These are phyloP conservation scores for Monoplex corrugatus DNA, from an alignment of 2,888 invertebrate genomes.

Conservation along the genomic window DNA sequence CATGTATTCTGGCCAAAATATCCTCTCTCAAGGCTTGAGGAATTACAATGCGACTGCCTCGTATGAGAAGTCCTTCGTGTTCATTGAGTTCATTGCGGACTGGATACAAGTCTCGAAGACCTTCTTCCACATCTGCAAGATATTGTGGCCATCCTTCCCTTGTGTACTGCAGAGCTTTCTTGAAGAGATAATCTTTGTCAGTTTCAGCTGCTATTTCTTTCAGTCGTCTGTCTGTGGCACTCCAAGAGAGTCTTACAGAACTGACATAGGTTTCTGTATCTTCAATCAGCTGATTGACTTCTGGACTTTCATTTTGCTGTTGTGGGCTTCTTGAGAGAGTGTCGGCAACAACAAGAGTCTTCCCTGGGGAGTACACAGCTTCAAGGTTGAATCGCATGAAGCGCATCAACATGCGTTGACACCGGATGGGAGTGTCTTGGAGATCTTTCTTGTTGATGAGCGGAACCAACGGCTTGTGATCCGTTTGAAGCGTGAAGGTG, in stretches of 20 bases:
- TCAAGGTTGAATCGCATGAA: constrained; percentile 15
- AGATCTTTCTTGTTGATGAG: constrained; percentile 26
- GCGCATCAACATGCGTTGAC: constrained; percentile 38
- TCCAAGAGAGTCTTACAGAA: neutral
- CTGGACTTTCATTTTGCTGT: neutral
- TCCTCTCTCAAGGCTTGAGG: constrained; percentile 39
- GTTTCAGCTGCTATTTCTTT: neutral
- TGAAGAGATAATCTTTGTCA: neutral
- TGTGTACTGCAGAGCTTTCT: neutral
- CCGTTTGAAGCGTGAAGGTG: constrained; percentile 6
- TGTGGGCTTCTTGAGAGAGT: constrained; percentile 8
- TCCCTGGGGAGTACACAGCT: constrained; percentile 19
- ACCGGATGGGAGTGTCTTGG: neutral
- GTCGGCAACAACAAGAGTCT: neutral
- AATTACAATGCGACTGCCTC: neutral
- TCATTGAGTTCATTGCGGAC: constrained; percentile 3
- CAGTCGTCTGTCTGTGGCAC: neutral
- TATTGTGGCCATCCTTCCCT: neutral
- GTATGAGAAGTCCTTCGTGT: neutral
- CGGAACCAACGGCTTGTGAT: constrained; percentile 42
- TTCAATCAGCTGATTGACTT: neutral
- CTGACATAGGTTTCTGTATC: neutral
- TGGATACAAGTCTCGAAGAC: neutral
- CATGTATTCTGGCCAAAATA: constrained; percentile 56
- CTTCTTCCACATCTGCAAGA: neutral